Conservation (phyloP, 2,888 invertebrate genomes). For the Perithous albicinctus region DNA sequence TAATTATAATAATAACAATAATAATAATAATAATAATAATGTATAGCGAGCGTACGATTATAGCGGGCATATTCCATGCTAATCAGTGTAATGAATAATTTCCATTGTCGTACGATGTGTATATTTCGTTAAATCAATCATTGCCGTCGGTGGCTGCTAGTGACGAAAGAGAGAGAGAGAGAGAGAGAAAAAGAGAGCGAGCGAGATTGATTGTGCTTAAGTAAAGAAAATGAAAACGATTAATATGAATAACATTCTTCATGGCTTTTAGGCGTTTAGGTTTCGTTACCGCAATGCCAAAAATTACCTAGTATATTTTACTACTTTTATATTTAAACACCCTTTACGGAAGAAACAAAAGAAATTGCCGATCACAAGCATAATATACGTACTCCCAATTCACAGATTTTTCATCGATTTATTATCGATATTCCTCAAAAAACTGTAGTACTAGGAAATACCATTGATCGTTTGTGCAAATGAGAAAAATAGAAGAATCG, state of each 20-base stretch:
- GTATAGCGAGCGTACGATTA: conserved; percentile 28
- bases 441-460: conserved; percentile 18
- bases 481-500: not conserved
- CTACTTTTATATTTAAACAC: conserved; percentile 73
- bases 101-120: conserved; percentile 55
- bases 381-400: conserved; percentile 22
- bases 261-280: conserved; percentile 59
- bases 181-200: not conserved
- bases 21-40: conserved; percentile 28
- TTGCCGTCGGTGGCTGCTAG: conserved; percentile 15
- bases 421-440: conserved; percentile 10
- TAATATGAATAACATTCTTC: conserved; percentile 52
- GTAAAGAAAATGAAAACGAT: conserved; percentile 23
- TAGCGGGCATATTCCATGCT: conserved; percentile 10
- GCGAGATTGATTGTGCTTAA: conserved; percentile 19
- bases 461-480: conserved; percentile 9
- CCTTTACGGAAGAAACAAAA: conserved; percentile 41
- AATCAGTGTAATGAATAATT: conserved; percentile 56
- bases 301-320: conserved; percentile 73
- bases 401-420: conserved; percentile 28
- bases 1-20: too few species aligned
- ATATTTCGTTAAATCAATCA: conserved; percentile 51
- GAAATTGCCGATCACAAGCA: conserved; percentile 37
- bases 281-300: conserved; percentile 71
- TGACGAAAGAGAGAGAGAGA: not conserved